Base-by-base conservation (phyloP, 2,113 vertebrate genomes). In the Dissostichus mawsoni region DNA sequence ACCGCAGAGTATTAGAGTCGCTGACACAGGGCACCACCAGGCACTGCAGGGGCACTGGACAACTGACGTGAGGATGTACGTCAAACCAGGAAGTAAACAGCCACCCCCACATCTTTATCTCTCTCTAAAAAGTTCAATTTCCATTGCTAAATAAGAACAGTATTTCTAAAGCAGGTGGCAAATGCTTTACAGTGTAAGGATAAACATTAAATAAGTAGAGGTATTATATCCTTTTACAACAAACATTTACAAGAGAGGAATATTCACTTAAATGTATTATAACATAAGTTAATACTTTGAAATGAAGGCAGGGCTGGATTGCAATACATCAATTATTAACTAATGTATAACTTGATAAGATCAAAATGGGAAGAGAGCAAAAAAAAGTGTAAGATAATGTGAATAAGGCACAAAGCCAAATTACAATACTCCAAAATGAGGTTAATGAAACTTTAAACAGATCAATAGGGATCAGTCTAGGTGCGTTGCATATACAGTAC, bases 21-120 rank as follows among this genome's bases (percentile, higher is more conserved):
- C 59, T 86, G 84, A 79, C 76, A 84, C 67, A 17, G 74, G 79
- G 82, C 20, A 78, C 77, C 72, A 72, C 88, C 85, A 86, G 90
- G 85, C 87, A 87, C 89, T 87, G 87, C 85, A 81, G 74, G 82
- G 69, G 74, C 80, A 84, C 51, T 57, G 82, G 62, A 29, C 82
- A 29, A 63, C 36, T 81, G 76, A 88, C 74, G 73, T 83, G 6
- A 29, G 13, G 29, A 23, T 16, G 25, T 18, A 81, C 76, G 86
- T 83, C 71, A 82, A 44, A 80, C 48, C 81, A 75, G 90, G 88
- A 93, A 87, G 79, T 14, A 11, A 45, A n/a, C 45, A 11, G 8
- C 47, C 50, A 17, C 5, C 4, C 5, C 51, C 3, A 8, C 29
- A 36, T 20, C 7, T 17, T 5, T 14, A 6, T 25, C 1, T 10